These are phyloP conservation scores for Ceyx cyanopectus DNA, from an alignment of 2,113 vertebrate genomes.

Conservation along the genomic window DNA sequence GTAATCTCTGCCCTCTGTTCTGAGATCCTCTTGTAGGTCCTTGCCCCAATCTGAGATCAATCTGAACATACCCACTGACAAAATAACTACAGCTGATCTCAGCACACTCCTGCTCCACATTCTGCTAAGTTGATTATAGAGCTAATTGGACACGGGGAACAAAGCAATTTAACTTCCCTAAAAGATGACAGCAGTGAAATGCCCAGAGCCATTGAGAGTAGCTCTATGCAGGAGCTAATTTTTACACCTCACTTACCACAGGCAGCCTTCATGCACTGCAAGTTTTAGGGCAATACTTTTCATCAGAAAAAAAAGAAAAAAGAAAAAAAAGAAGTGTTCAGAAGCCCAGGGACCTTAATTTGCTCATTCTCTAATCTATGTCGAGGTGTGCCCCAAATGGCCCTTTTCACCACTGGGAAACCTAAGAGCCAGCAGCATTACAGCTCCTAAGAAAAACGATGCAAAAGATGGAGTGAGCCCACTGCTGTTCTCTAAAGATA, in stretches of 20 bases:
- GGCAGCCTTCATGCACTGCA: slow-evolving; percentile 40
- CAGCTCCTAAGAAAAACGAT: not conserved
- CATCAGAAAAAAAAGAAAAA: not conserved
- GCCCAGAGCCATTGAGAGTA: slow-evolving; percentile 23
- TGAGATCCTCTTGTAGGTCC: not conserved
- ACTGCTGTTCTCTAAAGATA: not conserved
- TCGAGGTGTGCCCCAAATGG: not conserved
- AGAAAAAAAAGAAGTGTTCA: not conserved
- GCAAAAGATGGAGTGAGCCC: not conserved
- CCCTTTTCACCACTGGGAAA: not conserved
- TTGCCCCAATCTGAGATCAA: not conserved
- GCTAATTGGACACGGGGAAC: slow-evolving; percentile 40
- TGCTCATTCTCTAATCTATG: not conserved
- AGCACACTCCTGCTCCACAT: slow-evolving; percentile 11
- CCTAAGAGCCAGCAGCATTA: not conserved
- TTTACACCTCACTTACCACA: slow-evolving; percentile 33
- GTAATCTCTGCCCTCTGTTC: slow-evolving; percentile 19
- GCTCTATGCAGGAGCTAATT: slow-evolving; percentile 15
- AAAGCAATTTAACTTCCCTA: slow-evolving; percentile 56
- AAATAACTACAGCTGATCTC: not conserved
- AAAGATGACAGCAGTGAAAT: slow-evolving; percentile 48
- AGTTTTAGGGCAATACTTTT: slow-evolving; percentile 41
- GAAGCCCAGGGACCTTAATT: slow-evolving; percentile 17
- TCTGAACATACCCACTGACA: not conserved
- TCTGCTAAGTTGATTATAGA: slow-evolving; percentile 55